Conservation (phyloP, 2,113 vertebrate genomes). For the Aix galericulata region DNA sequence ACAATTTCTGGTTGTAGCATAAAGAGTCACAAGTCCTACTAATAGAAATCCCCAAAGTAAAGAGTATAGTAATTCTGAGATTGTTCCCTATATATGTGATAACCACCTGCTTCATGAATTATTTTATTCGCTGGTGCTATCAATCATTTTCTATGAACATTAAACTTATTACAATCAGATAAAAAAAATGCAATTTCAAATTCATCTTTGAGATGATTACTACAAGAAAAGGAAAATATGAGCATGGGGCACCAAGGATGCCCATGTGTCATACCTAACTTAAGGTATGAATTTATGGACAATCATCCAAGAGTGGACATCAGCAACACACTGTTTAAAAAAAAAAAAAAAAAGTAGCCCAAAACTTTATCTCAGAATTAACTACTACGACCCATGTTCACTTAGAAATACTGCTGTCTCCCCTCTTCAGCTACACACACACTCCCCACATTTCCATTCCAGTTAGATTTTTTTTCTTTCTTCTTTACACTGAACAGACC, state of each 20-base stretch:
- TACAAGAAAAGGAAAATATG: neutral
- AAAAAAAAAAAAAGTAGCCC: neutral
- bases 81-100: neutral
- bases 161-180: neutral
- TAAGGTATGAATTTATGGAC: neutral
- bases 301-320: neutral
- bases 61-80: neutral
- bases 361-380: neutral
- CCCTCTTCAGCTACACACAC: neutral
- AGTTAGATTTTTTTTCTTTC: neutral
- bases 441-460: neutral
- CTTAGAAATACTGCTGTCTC: neutral
- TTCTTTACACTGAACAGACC: neutral
- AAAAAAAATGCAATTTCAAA: neutral
- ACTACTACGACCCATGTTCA: neutral
- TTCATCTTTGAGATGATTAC: neutral
- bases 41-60: neutral
- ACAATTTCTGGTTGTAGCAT: neutral
- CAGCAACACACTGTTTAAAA: neutral
- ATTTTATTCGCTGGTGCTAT: neutral
- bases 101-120: neutral
- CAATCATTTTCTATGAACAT: neutral
- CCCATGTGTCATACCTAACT: fast-evolving
- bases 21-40: neutral
- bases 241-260: neutral